Base-by-base conservation (phyloP, 92 coral and sea anemone genomes). In the Galaxea fascicularis region DNA sequence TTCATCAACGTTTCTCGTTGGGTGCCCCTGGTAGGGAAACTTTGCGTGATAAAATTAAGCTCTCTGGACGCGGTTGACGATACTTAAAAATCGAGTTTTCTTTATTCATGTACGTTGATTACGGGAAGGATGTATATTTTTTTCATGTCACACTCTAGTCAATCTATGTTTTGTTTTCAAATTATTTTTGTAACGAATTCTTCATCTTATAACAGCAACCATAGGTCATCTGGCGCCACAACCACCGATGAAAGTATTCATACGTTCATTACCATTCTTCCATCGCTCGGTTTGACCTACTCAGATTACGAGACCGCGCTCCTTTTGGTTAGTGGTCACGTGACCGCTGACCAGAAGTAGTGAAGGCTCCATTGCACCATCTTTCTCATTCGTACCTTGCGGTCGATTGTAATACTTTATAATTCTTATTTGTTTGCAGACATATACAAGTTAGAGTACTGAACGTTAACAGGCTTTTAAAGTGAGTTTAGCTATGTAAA, bases 361-460 rank as follows among this genome's bases (percentile, higher is more conserved):
- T 31, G 16, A 21, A 71, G 77, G 70, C 57, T 25, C 64, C 21
- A 24, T 12, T 21, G 54, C 51, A 10, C 51, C 27, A 16, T 56
- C 46, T 54, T 35, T 29, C 18, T 4, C 74, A 3, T 60, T 60
- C 66, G 66, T 60, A 26, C 29, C 29, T 21, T 76, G 62, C 67
- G 85, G 86, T 82, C 69, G 86, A 31, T 82, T 82, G 86, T 79
- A 79, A 79, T 79, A 56, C 60, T 71, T 30, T 69, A 80, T 29
- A 81, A 71, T 82, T 82, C 59, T 79, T 94, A 83, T 94, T 94
- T 93, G 86, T 84, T 94, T 94, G 95, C 98, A 94, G 98, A 94
- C 95, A 70, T 94, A 92, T 87, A 84, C 98, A 94, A 94, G 98
- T 89, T 94, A 94, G 83, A 93, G 93, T 21, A 60, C 66, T 92